Base-by-base conservation (phyloP, 2,888 invertebrate genomes). In the Coenonympha glycerion region DNA sequence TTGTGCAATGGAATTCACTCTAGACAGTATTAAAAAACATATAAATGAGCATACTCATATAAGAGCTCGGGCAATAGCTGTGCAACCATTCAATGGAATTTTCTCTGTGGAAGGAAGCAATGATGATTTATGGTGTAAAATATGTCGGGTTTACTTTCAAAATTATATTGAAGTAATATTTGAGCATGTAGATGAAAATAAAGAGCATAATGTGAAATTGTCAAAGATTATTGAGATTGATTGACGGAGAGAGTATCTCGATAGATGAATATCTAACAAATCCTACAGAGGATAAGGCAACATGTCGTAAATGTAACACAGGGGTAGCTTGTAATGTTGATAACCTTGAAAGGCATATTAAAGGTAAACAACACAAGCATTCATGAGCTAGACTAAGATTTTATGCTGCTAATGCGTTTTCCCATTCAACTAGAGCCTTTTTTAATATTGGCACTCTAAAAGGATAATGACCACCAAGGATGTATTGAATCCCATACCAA, bases 81-180 rank as follows among this genome's bases (percentile, higher is more conserved):
- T 77, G 2, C 76, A 76, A 55, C 73, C 76, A 6, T 58, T 64
- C 21, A 76, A 78, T 54, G 76, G 69, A 1, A 73, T 78, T 57
- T 73, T 76, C 55, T 72, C 76, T 5, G 69, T 77, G 0, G 66
- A 71, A 49, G 64, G 61, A 8, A 61, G 49, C 26, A 55, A 65
- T 47, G 57, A 65, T 16, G 65, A 69, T 16, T 52, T 78, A 5
- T 77, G 71, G 72, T 78, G 78, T 45, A 78, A 77, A 62, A 60
- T 78, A 16, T 78, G 78, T 40, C 63, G 69, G 60, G 53, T 60
- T 4, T 76, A 68, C 52, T 69, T 77, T 50, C 66, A 72, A 52
- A 77, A 78, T 48, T 72, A 69, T 30, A 62, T 77, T 15, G 71
- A 74, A 58, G 36, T 63, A 2, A 69, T 76, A 56, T 64, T 73